Conservation (phyloP, 2,797 vertebrate genomes). For the Gouania willdenowi region DNA sequence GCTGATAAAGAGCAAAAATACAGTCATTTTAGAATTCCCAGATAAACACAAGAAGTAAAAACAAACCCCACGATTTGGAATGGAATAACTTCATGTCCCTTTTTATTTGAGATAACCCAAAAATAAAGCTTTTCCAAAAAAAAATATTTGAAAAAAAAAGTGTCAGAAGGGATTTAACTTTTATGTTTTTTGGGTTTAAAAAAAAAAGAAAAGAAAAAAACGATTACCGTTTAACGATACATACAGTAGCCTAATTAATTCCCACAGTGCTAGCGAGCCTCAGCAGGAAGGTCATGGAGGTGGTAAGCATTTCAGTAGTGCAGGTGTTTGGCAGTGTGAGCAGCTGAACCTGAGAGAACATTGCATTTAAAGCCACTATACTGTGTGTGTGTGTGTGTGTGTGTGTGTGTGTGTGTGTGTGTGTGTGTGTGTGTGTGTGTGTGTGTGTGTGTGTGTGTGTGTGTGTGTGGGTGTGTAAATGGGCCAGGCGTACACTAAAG, state of each 20-base stretch:
- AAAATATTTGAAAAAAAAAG: too few relatives aligned
- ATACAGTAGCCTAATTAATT: neutral
- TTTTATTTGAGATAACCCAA: too few relatives aligned
- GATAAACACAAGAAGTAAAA: too few relatives aligned
- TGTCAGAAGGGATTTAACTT: neutral
- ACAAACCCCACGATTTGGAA: constrained; percentile 2
- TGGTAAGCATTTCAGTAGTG: constrained; percentile 9
- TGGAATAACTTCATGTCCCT: neutral
- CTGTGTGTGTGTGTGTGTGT: neutral
- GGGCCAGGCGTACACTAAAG: constrained; percentile 35
- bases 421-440: neutral
- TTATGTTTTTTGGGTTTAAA: constrained; percentile 3
- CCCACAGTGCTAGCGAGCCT: neutral
- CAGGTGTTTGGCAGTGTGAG: constrained; percentile 24
- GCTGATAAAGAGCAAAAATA: too few relatives aligned
- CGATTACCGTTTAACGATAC: too few relatives aligned
- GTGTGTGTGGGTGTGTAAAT: constrained; percentile 11
- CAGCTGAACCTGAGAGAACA: constrained; percentile 28
- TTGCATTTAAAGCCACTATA: constrained; percentile 19
- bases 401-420: neutral
- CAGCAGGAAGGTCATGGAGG: constrained; percentile 3
- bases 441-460: accelerated
- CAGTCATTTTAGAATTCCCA: too few relatives aligned
- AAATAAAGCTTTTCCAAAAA: too few relatives aligned
- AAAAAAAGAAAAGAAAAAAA: too few relatives aligned